Evolutionary conservation across 2,113 vertebrate species (phyloP).

Genomic region (Struthio camelus): DNA sequence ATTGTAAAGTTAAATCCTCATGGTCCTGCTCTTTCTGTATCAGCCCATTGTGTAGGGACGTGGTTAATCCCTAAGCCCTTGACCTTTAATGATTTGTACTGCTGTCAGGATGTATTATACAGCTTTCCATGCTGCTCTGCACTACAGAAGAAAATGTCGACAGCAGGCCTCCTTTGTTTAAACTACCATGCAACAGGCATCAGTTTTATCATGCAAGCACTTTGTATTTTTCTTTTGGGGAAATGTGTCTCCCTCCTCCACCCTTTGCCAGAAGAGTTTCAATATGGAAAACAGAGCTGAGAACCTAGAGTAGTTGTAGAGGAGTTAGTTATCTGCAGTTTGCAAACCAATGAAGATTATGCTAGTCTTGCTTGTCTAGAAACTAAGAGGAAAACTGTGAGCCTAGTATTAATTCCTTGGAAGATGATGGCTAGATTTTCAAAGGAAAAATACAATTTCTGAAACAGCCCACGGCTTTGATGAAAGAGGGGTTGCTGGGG

Average conservation of each 20-base stretch:
- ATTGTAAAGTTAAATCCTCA: constrained; percentile 21
- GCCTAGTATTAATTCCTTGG: constrained; percentile 11
- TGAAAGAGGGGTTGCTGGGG: not conserved
- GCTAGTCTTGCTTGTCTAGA: constrained; percentile 7
- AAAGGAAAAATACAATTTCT: not conserved
- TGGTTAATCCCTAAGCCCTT: constrained; percentile 59
- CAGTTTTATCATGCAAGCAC: constrained; percentile 36
- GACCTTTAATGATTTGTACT: constrained; percentile 61
- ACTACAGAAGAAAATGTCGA: constrained; percentile 32
- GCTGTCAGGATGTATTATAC: constrained; percentile 55
- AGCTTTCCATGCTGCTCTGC: constrained; percentile 38
- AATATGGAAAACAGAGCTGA: not conserved
- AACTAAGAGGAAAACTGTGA: constrained; percentile 22
- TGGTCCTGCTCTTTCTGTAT: constrained; percentile 35
- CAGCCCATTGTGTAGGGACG: constrained; percentile 27
- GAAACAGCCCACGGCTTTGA: not conserved
- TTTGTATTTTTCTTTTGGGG: not conserved
- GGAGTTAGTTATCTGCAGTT: not conserved
- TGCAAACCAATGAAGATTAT: constrained; percentile 18
- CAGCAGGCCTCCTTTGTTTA: constrained; percentile 34
- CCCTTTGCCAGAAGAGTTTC: not conserved
- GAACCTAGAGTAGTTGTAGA: not conserved
- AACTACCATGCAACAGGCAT: not conserved
- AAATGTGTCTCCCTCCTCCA: not conserved
- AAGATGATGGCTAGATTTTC: constrained; percentile 16